Conservation (phyloP, 1,140 invertebrate species). For the Paraescarpia echinospica region DNA sequence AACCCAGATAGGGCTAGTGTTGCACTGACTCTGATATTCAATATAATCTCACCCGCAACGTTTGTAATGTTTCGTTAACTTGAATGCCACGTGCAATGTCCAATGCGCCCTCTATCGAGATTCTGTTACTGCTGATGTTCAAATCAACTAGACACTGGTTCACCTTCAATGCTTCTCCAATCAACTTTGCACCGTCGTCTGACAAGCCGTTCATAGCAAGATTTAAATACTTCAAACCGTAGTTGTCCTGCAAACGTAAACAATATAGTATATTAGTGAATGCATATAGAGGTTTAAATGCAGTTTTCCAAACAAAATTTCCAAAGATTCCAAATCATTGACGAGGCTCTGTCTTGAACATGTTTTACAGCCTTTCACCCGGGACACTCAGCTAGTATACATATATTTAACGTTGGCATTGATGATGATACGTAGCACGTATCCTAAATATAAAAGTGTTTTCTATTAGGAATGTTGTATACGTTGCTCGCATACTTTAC, state of each 20-base stretch:
- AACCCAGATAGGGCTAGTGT: background rate
- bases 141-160: conserved; percentile 46
- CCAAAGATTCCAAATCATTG: too few species aligned
- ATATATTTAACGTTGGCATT: too few species aligned
- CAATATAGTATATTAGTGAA: background rate
- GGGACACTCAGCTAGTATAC: too few species aligned
- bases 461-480: too few species aligned
- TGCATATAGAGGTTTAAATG: background rate
- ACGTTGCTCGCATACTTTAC: too few species aligned
- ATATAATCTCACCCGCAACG: conserved; percentile 35
- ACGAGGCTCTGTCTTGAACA: too few species aligned
- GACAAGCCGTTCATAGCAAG: conserved; percentile 50
- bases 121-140: conserved; percentile 46
- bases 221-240: conserved; percentile 41
- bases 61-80: conserved; percentile 42
- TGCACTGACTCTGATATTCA: background rate
- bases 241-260: conserved; percentile 40
- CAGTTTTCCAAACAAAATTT: background rate
- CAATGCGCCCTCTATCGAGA: conserved; percentile 36
- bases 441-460: too few species aligned
- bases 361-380: too few species aligned
- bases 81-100: conserved; percentile 44
- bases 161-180: conserved; percentile 45
- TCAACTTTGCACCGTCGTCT: conserved; percentile 38
- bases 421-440: too few species aligned